Base-by-base conservation (phyloP, 2,888 invertebrate species). In the Panzeria rudis region DNA sequence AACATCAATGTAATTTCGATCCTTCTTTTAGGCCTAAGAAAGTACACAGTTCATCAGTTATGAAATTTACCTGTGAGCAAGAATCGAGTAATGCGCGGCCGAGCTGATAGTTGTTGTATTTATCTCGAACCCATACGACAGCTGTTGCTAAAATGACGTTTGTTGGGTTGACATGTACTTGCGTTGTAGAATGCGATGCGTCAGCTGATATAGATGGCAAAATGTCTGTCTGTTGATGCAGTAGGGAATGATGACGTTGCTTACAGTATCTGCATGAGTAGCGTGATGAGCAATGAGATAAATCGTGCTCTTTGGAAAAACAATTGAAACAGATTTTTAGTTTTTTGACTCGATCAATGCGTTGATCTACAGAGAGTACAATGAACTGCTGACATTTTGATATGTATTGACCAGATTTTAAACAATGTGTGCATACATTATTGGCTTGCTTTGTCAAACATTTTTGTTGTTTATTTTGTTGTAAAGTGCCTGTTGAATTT, bases 61-160 rank as follows among this genome's bases (percentile, higher is more conserved):
- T 85, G 9, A 85, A 75, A 32, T 78, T 85, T 0, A 78, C 85
- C 25, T 85, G 75, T 0, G 78, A 85, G 35, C 79, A 79, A 8
- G 83, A 83, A 52, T 75, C 79, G 20, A 80, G 32, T 11, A 80
- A 44, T 1, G 72, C 84, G 15, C 72, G 15, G 9, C 66, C 66
- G 1, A 76, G n/a, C 17, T 83, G 52, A 23, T 35, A 68, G 11
- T 50, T 47, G 7, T 64, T 71, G 9, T 41, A 25, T 29, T 64
- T 17, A 25, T 77, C 80, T 29, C 25, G 52, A 47, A 84, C 41
- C 11, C 68, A 61, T 13, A 80, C 54, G n/a, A 77, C 17, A 13
- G 72, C 77, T 3, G 81, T 84, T 35, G 84, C 81, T 11, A 84
- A 25, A n/a, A 84, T 75, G 2, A 84, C 32, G 5, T 52, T 50